A percentile compares a stretch with the other conserved stretches of the same genome.
phyloP scores from a whole-genome alignment of 1,140 invertebrate species.

The Formica exsecta region DNA sequence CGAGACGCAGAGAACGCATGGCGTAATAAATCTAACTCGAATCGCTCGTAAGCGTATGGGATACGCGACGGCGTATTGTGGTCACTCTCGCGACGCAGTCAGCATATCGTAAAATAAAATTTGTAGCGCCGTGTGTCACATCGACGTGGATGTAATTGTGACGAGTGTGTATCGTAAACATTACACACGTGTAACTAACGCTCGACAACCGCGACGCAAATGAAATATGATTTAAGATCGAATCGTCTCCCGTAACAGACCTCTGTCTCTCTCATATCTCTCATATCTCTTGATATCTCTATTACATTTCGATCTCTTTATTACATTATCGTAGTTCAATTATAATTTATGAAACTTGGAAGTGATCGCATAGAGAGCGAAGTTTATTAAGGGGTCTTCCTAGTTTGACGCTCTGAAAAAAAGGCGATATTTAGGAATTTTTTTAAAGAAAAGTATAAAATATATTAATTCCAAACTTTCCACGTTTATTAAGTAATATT shows the following conservation, averaged over 20 bases:
- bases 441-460: too few species aligned
- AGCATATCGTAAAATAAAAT: constrained; percentile 74
- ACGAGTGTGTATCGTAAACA: constrained; percentile 60
- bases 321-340: background rate
- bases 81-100: constrained; percentile 50
- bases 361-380: background rate
- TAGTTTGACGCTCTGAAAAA: too few species aligned
- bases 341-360: background rate
- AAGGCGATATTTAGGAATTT: too few species aligned
- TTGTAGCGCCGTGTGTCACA: constrained; percentile 69
- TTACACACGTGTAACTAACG: constrained; percentile 8
- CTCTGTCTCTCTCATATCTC: background rate
- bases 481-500: too few species aligned
- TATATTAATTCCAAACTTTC: too few species aligned
- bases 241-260: background rate
- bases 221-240: constrained; percentile 62
- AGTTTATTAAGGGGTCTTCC: too few species aligned
- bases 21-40: constrained; percentile 67
- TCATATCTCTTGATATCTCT: constrained; percentile 29
- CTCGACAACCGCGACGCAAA: constrained; percentile 31
- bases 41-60: constrained; percentile 42
- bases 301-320: background rate
- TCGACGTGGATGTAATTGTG: constrained; percentile 55
- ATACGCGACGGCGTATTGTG: constrained; percentile 42
- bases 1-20: constrained; percentile 45